Conservation (phyloP, 2,888 invertebrate species). For the Anoncus sp. region DNA sequence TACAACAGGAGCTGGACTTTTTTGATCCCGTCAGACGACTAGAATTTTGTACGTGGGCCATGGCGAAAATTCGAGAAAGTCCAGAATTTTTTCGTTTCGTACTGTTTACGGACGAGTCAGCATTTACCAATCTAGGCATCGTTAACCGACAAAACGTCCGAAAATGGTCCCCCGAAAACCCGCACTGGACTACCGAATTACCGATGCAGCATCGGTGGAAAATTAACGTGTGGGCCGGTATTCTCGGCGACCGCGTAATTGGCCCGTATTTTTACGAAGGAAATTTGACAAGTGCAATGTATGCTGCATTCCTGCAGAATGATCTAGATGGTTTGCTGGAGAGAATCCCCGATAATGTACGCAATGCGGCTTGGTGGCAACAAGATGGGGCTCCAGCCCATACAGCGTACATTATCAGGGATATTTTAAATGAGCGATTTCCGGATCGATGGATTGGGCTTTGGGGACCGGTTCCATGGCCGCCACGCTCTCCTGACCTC, state of each 20-base stretch:
- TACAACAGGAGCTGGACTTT: not conserved
- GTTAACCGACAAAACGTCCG: conserved; percentile 17
- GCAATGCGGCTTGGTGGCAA: conserved; percentile 42
- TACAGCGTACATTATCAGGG: not conserved
- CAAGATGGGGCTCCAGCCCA: conserved; percentile 53
- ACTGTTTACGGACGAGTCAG: conserved; percentile 17
- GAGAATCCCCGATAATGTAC: conserved; percentile 10
- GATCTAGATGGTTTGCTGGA: conserved; percentile 20
- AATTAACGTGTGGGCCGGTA: no score
- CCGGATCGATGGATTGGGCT: conserved; percentile 1
- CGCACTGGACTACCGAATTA: not conserved
- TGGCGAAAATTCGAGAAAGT: not conserved
- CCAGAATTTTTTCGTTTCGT: conserved; percentile 5
- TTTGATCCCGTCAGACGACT: not conserved
- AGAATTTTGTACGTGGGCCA: conserved; percentile 56
- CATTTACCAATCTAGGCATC: conserved; percentile 3
- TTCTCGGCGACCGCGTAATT: conserved; percentile 1
- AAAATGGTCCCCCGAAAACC: conserved; percentile 25
- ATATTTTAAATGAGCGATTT: not conserved
- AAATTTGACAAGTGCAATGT: not conserved
- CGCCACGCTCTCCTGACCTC: conserved; percentile 24
- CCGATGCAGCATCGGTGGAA: conserved; percentile 31
- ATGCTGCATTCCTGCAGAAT: conserved; percentile 26
- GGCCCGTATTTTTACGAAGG: conserved; percentile 33
- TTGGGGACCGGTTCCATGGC: conserved; percentile 5